Base-by-base conservation (phyloP, 2,888 invertebrate species). In the Phalera bucephala region DNA sequence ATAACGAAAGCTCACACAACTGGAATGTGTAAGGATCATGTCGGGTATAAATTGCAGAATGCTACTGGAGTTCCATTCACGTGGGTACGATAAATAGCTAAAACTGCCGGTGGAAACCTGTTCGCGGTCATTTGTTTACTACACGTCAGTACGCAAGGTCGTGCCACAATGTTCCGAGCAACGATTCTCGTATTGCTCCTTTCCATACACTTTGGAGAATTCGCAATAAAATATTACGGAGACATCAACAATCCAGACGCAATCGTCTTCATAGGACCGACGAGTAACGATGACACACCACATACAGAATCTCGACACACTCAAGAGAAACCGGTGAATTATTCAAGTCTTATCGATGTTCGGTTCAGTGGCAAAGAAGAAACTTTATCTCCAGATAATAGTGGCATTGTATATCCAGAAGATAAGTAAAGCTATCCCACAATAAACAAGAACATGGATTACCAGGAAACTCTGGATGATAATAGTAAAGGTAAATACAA, bases 201-300 rank as follows among this genome's bases (percentile, higher is more conserved):
- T 26, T 59, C 40, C 9, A 12, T 60, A 5, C 46, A 35, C 15
- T 21, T 56, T 2, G 58, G 28, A n/a, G 51, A 48, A 3, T 31
- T 40, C 1, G n/a, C n/a, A n/a, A n/a, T n/a, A n/a, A 59, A 17
- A 50, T 80, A 75, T 36, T 75, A 66, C 39, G 63, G 73, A 0
- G 54, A 64, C 29, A 48, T 51, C 2, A 37, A 58, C 0, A 71
- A 70, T 34, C 75, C 79, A 0, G 45, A 64, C 14, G 68, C 73
- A 0, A 80, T 83, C 7, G 78, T 72, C 0, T 83, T 82, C 26
- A 70, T 72, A 0, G 83, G 69, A 1, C 80, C 78, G 0, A 83
- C 81, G 0, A 83, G 81, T 44, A 69, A 60, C 9, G 62, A 72
- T 5, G 7, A 33, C 42, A 9, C 33, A 47, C 2, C 36, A 40